Percentiles rank a stretch among this genome's conserved stretches.
Evolutionary conservation across 2,113 vertebrate genomes (phyloP).

Genomic region (Propithecus coquereli): DNA sequence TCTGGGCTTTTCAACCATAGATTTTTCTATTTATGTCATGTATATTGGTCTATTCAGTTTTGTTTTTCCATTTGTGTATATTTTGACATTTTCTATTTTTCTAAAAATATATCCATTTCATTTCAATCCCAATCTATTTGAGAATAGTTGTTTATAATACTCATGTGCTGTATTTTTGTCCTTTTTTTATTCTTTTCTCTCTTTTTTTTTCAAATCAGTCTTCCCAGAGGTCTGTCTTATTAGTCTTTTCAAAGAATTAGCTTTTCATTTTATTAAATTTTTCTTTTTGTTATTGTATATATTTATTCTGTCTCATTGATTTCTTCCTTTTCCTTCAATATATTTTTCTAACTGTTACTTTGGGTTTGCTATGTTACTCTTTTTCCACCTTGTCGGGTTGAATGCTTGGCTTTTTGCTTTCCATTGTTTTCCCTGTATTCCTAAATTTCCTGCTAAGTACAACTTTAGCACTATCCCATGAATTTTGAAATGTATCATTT

Average conservation of each 20-base stretch:
- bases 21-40: neutral
- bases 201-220: neutral
- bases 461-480: neutral
- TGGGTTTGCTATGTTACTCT: neutral
- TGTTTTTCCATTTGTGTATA: neutral
- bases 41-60: neutral
- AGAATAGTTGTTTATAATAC: neutral
- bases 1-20: neutral
- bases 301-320: neutral
- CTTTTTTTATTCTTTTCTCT: neutral
- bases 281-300: neutral
- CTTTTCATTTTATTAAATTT: neutral
- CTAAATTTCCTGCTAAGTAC: neutral
- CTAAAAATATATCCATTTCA: neutral
- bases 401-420: neutral
- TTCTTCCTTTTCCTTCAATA: neutral
- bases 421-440: neutral
- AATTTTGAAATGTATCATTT: neutral
- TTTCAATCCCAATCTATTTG: neutral
- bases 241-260: neutral
- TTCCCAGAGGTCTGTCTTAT: neutral
- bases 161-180: neutral
- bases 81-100: slow-evolving; percentile 7
- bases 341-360: neutral
- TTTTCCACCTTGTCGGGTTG: neutral